Conservation (phyloP, 2,888 invertebrate genomes). For the Apamea anceps region DNA sequence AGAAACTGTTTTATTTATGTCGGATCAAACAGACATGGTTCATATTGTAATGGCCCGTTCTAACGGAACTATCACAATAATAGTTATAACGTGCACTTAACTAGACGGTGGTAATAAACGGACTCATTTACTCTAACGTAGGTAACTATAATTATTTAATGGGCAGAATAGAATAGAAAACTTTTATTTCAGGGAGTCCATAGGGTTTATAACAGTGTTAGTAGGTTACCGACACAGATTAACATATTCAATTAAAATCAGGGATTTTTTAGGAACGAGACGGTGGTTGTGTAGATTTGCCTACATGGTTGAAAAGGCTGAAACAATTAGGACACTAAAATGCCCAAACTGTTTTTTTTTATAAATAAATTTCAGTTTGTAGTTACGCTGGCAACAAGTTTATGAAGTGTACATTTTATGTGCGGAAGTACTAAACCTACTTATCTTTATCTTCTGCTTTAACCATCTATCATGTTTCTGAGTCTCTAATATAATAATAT, state of each 20-base stretch:
- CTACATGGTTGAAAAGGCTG: too few species aligned
- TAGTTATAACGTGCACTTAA: constrained; percentile 24
- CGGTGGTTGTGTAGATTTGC: too few species aligned
- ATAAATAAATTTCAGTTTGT: not conserved
- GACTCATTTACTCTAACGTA: constrained; percentile 16
- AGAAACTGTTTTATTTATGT: not conserved
- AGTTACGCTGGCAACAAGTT: not conserved
- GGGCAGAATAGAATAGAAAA: too few species aligned
- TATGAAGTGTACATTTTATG: not conserved
- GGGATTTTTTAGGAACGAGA: too few species aligned
- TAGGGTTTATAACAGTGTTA: not conserved
- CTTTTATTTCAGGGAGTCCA: not conserved
- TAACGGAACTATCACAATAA: constrained; percentile 20
- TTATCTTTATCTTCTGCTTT: not conserved
- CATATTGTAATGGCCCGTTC: constrained; percentile 9
- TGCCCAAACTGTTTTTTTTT: not conserved
- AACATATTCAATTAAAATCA: too few species aligned
- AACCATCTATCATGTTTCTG: not conserved
- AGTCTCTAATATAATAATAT: not conserved
- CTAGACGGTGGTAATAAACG: constrained; percentile 11
- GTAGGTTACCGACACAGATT: not conserved
- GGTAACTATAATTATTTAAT: constrained; percentile 1
- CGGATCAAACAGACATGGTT: not conserved
- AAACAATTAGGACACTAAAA: not conserved
- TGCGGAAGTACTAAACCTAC: not conserved